Evolutionary conservation across 2,113 vertebrate genomes (phyloP), one percentile per base, ranked within the genome.

Genomic region (Pangasianodon gigas): DNA sequence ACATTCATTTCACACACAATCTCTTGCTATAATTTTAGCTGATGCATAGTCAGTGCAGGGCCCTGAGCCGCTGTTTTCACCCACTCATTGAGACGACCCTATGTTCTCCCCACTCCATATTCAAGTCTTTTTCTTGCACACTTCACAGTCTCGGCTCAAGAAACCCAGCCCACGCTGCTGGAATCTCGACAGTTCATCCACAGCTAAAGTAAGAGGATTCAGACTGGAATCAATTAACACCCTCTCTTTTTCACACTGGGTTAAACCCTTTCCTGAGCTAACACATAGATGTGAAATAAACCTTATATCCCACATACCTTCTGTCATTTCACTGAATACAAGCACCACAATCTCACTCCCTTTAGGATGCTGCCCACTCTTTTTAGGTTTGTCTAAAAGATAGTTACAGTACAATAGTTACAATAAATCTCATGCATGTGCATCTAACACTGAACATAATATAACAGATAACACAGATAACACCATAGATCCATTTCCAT

Each of bases 71-170:
- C 82, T 60, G 56, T 41, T 60, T 60, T 84, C 56, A 0, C 56
- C 21, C 52, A 26, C 56, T 60, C 52, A 46, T 44, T 62, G 82
- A 84, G 37, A 84, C 8, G 37, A 60, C n/a, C 41, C 37, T 79
- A 18, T 79, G 52, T 41, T 86, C 56, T 84, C 75, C 19, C 65
- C 75, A 26, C 46, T 46, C 21, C 91, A 88, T 60, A 93, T 87
- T 95, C 89, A 95, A 89, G 24, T 87, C 92, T 77, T 92, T 93
- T 89, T 95, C 87, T 93, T 82, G 74, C 93, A 91, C 90, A 37
- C 92, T 95, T 94, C 88, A 93, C 95, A 96, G 95, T 96, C 94
- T 90, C 93, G 92, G 77, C 93, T 95, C 91, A 95, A 95, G 94
- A 96, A 96, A 94, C 94, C 95, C 89, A 95, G 93, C 90, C 86